Evolutionary conservation across 1,140 invertebrate genomes (phyloP).

Genomic region (Sycophila sp.): DNA sequence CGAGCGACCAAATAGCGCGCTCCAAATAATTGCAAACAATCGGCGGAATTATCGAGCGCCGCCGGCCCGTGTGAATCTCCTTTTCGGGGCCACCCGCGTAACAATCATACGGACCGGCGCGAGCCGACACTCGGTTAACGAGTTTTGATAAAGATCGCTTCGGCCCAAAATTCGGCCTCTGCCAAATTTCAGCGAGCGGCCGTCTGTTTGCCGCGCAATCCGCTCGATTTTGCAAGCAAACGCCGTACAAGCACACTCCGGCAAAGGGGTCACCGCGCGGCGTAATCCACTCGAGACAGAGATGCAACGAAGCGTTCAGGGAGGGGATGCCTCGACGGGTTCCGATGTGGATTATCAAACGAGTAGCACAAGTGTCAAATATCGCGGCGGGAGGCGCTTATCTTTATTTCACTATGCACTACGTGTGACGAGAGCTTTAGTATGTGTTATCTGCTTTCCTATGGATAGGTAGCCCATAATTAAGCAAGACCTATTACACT

Average conservation of each 20-base stretch:
- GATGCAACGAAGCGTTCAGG: no score
- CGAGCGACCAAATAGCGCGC: background rate
- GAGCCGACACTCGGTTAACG: constrained; percentile 34
- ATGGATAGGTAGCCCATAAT: no score
- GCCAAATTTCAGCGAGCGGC: constrained; percentile 26
- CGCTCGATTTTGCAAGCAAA: constrained; percentile 31
- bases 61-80: constrained; percentile 15
- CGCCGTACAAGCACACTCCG: background rate
- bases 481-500: no score
- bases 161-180: constrained; percentile 18
- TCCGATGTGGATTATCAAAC: no score
- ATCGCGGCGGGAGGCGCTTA: no score
- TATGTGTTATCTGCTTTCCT: no score
- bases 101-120: constrained; percentile 6
- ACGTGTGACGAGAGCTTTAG: no score
- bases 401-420: no score
- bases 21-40: constrained; percentile 29
- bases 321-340: no score
- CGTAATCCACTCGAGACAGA: no score
- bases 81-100: background rate
- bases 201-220: constrained; percentile 19
- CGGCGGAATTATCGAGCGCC: constrained; percentile 20
- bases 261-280: background rate
- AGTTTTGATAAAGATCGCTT: constrained; percentile 38
- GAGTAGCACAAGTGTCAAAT: no score